Evolutionary conservation across 2,888 invertebrate species (phyloP).

Genomic region (Orgyia antiqua): DNA sequence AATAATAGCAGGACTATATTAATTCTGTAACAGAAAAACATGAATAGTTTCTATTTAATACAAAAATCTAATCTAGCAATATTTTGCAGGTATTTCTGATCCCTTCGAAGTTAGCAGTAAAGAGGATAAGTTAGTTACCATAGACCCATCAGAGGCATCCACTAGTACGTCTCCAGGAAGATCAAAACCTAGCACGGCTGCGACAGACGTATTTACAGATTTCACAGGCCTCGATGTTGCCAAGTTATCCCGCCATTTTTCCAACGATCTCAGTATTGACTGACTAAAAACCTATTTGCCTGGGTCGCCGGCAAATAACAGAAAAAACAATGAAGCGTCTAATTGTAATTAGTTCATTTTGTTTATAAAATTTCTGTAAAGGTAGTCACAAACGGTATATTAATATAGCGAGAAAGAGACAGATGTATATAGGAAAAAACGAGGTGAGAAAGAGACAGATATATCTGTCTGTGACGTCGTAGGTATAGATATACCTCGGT

Average conservation of each 20-base stretch:
- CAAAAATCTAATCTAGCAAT: no score
- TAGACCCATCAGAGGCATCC: slow-evolving; percentile 46
- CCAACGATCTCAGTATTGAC: slow-evolving; percentile 71
- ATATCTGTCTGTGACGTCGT: no score
- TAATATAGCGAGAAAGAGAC: no score
- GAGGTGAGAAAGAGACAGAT: no score
- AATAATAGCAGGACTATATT: no score
- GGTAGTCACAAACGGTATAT: slow-evolving; percentile 1
- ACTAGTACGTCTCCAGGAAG: slow-evolving; percentile 38
- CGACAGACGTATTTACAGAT: slow-evolving; percentile 65
- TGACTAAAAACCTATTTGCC: slow-evolving; percentile 72
- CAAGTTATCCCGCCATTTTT: slow-evolving; percentile 67
- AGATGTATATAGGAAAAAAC: no score
- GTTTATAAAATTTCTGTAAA: slow-evolving; percentile 1
- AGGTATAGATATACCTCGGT: no score
- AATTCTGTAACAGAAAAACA: no score
- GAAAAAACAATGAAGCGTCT: slow-evolving; percentile 29
- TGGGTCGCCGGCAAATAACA: slow-evolving; percentile 52
- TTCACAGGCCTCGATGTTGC: slow-evolving; percentile 69
- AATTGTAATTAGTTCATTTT: slow-evolving; percentile 1
- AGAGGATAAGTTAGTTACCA: slow-evolving; percentile 47
- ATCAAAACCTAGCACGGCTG: slow-evolving; percentile 43
- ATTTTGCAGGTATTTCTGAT: slow-evolving; percentile 60
- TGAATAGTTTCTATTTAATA: no score
- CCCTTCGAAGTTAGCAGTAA: slow-evolving; percentile 69